Conservation (phyloP, 2,888 invertebrate species). For the Pterostichus madidus region DNA sequence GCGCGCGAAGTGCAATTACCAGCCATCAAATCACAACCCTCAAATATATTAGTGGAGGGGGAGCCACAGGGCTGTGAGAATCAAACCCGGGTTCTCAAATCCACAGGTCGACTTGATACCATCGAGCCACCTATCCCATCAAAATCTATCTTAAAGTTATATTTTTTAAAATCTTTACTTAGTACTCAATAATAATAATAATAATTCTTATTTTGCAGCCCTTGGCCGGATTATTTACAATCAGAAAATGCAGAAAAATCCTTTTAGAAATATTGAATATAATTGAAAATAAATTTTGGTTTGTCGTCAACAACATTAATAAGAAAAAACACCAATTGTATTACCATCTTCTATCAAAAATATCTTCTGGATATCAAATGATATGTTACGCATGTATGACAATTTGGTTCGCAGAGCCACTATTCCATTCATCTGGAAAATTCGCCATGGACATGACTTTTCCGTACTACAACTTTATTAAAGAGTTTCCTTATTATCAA, state of each 20-base stretch:
- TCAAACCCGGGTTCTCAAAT: no score
- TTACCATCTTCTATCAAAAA: conserved; percentile 17
- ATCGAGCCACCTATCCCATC: no score
- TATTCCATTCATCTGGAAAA: conserved; percentile 7
- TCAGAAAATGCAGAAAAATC: conserved; percentile 1
- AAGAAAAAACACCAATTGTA: neutral
- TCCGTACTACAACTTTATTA: conserved; percentile 31
- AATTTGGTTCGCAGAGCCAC: conserved; percentile 6
- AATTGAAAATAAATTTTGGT: conserved; percentile 18
- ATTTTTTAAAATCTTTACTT: no score
- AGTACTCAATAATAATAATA: no score
- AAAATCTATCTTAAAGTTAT: no score
- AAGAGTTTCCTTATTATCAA: conserved; percentile 25
- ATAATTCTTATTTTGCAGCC: conserved; percentile 20
- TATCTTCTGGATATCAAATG: neutral
- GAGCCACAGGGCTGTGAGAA: no score
- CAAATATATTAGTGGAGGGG: no score
- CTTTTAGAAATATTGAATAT: conserved; percentile 15
- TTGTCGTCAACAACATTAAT: neutral
- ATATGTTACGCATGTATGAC: conserved; percentile 15
- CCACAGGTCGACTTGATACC: no score
- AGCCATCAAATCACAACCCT: no score
- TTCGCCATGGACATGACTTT: conserved; percentile 39
- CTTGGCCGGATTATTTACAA: conserved; percentile 3
- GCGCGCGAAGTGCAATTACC: no score